Conservation (phyloP, 1,140 invertebrate species). For the Helicoverpa armigera region DNA sequence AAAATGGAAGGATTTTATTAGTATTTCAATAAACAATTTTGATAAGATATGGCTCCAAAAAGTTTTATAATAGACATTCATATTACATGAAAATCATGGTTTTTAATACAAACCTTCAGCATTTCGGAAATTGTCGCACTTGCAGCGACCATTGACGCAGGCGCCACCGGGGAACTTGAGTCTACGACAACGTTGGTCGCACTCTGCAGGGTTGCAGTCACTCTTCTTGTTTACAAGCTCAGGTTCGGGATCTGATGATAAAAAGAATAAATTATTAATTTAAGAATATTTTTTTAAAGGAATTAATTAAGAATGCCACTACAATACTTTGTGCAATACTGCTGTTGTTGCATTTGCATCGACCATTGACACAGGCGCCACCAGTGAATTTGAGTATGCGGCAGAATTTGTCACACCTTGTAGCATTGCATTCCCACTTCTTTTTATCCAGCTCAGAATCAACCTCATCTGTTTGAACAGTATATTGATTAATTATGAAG, state of each 20-base stretch:
- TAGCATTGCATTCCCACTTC: neutral
- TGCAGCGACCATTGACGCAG: conserved; percentile 57
- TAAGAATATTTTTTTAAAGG: neutral
- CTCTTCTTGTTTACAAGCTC: neutral
- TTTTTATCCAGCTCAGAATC: no score
- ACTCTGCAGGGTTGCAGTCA: conserved; percentile 51
- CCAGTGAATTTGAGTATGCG: conserved; percentile 36
- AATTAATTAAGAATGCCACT: neutral
- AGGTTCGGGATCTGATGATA: neutral
- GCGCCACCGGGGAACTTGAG: conserved; percentile 57
- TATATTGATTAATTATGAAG: no score
- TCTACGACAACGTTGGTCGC: conserved; percentile 58
- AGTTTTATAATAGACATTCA: no score
- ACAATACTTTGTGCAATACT: neutral
- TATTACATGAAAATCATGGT: no score
- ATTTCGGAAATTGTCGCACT: conserved; percentile 44
- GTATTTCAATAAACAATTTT: no score
- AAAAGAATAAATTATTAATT: neutral
- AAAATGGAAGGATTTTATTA: no score
- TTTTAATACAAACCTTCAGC: no score
- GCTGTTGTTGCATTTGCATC: conserved; percentile 53
- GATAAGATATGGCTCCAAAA: no score
- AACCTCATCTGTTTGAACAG: no score
- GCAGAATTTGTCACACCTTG: conserved; percentile 45
- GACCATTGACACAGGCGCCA: conserved; percentile 42